Evolutionary conservation across 2,113 vertebrate genomes (phyloP).

Genomic region (Naja naja): DNA sequence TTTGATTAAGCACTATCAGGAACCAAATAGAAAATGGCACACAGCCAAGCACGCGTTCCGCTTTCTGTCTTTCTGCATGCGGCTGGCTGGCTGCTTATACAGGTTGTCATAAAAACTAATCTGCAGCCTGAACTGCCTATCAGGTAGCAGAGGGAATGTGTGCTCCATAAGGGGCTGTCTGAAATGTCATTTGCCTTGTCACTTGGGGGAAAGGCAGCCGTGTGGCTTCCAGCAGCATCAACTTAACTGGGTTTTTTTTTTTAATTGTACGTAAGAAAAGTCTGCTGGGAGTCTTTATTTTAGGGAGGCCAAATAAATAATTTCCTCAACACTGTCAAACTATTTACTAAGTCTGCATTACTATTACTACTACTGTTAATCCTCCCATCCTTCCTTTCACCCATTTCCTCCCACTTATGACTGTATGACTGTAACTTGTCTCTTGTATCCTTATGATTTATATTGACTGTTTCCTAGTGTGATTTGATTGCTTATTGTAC

Average conservation of each 20-base stretch:
- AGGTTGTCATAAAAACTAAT: constrained; percentile 41
- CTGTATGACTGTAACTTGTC: too few relatives aligned
- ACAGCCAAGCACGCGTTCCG: constrained; percentile 19
- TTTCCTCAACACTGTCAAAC: too few relatives aligned
- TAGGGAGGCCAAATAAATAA: constrained; percentile 14
- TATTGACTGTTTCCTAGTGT: too few relatives aligned
- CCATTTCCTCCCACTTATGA: too few relatives aligned
- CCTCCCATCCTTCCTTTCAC: too few relatives aligned
- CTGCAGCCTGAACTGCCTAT: neutral
- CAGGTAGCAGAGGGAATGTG: neutral
- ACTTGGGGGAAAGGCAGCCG: constrained; percentile 2
- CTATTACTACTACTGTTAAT: too few relatives aligned
- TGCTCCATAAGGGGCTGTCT: neutral
- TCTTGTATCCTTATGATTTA: too few relatives aligned
- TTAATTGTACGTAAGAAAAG: constrained; percentile 26
- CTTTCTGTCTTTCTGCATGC: constrained; percentile 36
- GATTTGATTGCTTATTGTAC: too few relatives aligned
- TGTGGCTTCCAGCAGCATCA: constrained; percentile 16
- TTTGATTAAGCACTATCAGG: constrained; percentile 52
- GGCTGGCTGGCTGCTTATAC: constrained; percentile 30
- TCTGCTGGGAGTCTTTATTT: constrained; percentile 11
- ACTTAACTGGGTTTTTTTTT: constrained; percentile 26
- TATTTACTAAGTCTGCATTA: too few relatives aligned
- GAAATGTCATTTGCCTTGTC: constrained; percentile 22
- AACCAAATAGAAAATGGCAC: constrained; percentile 26